Percentiles rank a stretch among this genome's conserved stretches.
Conservation (phyloP, 2,888 invertebrate species). For the Pilophorus perplexus region DNA sequence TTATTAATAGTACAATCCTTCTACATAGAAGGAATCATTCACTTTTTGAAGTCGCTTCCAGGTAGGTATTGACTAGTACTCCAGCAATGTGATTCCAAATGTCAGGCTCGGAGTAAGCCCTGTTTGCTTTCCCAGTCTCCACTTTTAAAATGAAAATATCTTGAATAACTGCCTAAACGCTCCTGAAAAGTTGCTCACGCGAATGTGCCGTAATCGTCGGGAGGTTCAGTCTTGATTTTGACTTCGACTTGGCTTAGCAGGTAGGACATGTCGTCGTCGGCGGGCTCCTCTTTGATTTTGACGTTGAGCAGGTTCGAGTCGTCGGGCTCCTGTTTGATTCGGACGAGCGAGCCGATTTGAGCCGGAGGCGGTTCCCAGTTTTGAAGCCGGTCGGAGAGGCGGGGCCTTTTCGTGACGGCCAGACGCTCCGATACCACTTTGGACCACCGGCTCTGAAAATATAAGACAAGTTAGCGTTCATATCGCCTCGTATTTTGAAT, state of each 20-base stretch:
- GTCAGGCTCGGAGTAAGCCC: too few relatives aligned
- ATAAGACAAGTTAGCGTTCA: too few relatives aligned
- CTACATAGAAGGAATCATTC: too few relatives aligned
- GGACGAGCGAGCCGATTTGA: not conserved
- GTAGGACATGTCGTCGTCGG: constrained; percentile 47
- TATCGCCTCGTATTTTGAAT: not conserved
- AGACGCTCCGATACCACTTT: constrained; percentile 30
- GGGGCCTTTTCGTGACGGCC: not conserved
- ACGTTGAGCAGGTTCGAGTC: constrained; percentile 9
- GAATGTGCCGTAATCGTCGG: constrained; percentile 41
- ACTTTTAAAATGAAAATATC: too few relatives aligned
- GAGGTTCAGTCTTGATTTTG: constrained; percentile 51
- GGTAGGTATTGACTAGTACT: too few relatives aligned
- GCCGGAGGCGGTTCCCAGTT: not conserved
- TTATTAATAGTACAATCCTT: too few relatives aligned
- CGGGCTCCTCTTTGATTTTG: constrained; percentile 45
- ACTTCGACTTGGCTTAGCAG: constrained; percentile 51
- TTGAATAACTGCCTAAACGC: too few relatives aligned
- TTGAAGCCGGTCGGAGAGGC: not conserved
- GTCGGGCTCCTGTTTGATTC: not conserved
- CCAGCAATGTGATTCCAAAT: too few relatives aligned
- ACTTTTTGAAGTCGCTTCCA: too few relatives aligned
- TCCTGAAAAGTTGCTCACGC: not conserved
- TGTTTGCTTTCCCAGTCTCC: too few relatives aligned
- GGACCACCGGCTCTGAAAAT: constrained; percentile 31